These are phyloP conservation scores for Pocillopora verrucosa DNA, from an alignment of 64 coral and sea anemone genomes.

Conservation along the genomic window DNA sequence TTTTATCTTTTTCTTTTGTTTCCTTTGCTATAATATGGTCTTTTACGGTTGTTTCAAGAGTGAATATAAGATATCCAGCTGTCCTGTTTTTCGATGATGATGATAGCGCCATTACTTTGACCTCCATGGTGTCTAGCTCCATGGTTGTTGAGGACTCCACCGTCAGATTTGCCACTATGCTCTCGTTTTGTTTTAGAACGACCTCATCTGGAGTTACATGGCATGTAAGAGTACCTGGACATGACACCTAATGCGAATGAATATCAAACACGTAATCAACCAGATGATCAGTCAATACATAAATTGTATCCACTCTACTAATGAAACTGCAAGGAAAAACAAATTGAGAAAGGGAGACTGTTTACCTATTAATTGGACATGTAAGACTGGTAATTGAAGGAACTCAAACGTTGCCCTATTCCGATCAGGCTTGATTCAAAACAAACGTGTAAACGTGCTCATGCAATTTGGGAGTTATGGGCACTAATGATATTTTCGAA, in stretches of 20 bases:
- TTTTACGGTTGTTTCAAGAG: not conserved
- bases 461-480: too few relatives aligned
- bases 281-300: too few relatives aligned
- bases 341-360: too few relatives aligned
- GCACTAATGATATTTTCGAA: too few relatives aligned
- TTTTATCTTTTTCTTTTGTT: not conserved
- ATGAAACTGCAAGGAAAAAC: too few relatives aligned
- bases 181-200: slow-evolving; percentile 6
- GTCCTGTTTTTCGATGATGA: not conserved
- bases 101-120: not conserved
- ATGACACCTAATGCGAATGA: not conserved
- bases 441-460: too few relatives aligned
- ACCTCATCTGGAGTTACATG: not conserved
- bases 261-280: not conserved
- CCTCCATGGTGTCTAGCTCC: not conserved
- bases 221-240: not conserved
- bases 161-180: not conserved
- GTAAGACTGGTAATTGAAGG: too few relatives aligned
- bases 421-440: too few relatives aligned
- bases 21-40: not conserved
- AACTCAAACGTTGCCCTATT: too few relatives aligned
- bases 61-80: not conserved
- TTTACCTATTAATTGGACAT: too few relatives aligned
- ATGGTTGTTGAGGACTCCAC: not conserved
- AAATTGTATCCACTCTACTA: too few relatives aligned